phyloP scores from a whole-genome alignment of 2,113 vertebrate species.

The Planiliza haematocheilus region DNA sequence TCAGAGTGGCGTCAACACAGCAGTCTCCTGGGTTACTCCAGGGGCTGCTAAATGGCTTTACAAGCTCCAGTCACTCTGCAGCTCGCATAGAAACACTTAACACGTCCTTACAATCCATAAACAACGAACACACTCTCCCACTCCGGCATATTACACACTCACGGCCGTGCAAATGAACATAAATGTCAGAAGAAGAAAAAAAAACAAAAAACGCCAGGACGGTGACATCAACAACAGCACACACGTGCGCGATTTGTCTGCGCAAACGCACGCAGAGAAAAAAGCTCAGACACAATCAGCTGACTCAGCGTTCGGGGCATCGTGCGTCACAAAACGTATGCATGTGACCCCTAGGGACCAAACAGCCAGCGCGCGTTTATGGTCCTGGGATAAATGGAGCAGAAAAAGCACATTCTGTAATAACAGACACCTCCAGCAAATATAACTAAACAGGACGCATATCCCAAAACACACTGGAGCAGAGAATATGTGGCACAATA shows the following conservation, averaged over 20 bases:
- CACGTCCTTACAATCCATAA: slow-evolving; percentile 79
- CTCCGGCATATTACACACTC: slow-evolving; percentile 30
- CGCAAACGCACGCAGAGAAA: slow-evolving; percentile 26
- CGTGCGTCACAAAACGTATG: slow-evolving; percentile 68
- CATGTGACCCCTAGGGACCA: slow-evolving; percentile 63
- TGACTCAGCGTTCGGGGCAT: slow-evolving; percentile 59
- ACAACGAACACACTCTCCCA: slow-evolving; percentile 59
- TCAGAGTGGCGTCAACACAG: slow-evolving; percentile 81
- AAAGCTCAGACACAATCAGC: slow-evolving; percentile 48
- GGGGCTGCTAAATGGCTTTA: slow-evolving; percentile 80
- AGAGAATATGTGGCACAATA: slow-evolving; percentile 18
- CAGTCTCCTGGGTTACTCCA: slow-evolving; percentile 77
- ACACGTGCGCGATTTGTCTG: background rate
- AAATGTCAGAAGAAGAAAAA: background rate
- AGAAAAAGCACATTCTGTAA: slow-evolving; percentile 72
- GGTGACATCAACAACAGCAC: slow-evolving; percentile 20
- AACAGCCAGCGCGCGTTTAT: slow-evolving; percentile 70
- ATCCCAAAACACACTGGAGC: slow-evolving; percentile 6
- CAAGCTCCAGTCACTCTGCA: slow-evolving; percentile 78
- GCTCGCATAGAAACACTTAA: slow-evolving; percentile 77
- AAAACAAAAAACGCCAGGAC: background rate
- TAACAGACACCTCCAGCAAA: slow-evolving; percentile 67
- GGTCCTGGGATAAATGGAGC: slow-evolving; percentile 72
- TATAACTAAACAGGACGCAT: slow-evolving; percentile 37
- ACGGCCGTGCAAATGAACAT: slow-evolving; percentile 1